Evolutionary conservation across 64 coral and sea anemone species (phyloP).

Genomic region (Cladopsammia gracilis): DNA sequence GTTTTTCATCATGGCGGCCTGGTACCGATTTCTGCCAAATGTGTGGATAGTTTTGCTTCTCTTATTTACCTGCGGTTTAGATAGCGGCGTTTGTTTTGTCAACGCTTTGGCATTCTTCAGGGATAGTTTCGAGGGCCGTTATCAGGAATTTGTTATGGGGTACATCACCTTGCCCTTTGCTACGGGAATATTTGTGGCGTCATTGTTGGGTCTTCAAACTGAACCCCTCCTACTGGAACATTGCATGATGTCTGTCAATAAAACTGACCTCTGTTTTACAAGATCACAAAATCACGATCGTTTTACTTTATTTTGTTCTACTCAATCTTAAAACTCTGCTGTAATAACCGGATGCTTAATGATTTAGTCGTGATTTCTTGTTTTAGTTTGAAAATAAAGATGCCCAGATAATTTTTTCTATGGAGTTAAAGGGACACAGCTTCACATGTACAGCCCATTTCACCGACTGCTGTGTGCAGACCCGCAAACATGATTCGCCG

Average conservation of each 20-base stretch:
- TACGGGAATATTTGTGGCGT: constrained; percentile 50
- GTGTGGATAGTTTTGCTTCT: constrained; percentile 56
- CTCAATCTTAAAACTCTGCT: no score
- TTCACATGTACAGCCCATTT: no score
- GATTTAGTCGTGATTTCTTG: no score
- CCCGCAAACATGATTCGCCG: no score
- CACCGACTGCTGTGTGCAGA: no score
- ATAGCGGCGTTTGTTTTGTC: constrained; percentile 63
- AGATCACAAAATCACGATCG: constrained; percentile 23
- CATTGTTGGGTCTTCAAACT: constrained; percentile 61
- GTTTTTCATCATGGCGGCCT: constrained; percentile 75
- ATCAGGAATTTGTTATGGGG: constrained; percentile 75
- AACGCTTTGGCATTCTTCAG: constrained; percentile 70
- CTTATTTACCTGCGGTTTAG: constrained; percentile 52
- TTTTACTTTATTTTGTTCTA: constrained; percentile 17
- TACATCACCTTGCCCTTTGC: constrained; percentile 50
- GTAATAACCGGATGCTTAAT: background rate
- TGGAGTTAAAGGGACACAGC: no score
- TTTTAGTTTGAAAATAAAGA: no score
- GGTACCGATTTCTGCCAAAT: constrained; percentile 82
- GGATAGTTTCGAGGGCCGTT: constrained; percentile 51
- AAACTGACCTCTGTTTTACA: constrained; percentile 80
- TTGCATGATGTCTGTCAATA: constrained; percentile 50
- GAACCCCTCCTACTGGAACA: constrained; percentile 75
- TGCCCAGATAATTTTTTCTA: no score